Conservation (phyloP, 2,113 vertebrate species). For the Tinamus guttatus region DNA sequence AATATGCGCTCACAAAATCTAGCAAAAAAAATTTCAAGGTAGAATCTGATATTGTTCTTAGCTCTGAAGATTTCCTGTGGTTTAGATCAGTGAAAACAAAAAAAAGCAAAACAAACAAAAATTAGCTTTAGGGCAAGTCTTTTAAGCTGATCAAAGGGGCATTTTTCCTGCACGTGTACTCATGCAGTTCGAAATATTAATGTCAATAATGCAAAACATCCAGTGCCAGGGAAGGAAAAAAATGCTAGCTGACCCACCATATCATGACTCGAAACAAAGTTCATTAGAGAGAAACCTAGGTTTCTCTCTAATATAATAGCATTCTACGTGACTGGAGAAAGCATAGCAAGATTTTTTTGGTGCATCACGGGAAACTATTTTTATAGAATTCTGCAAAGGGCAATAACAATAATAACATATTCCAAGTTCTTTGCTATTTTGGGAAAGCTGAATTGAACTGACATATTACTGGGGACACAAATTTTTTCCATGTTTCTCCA, state of each 20-base stretch:
- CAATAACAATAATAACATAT: constrained; percentile 33
- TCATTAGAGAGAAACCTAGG: background rate
- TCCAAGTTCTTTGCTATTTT: constrained; percentile 21
- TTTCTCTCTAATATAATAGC: too few species aligned
- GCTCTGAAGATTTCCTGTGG: background rate
- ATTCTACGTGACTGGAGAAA: background rate
- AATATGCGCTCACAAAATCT: background rate
- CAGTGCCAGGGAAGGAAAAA: background rate
- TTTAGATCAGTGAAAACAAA: background rate
- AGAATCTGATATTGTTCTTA: background rate
- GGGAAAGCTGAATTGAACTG: constrained; percentile 26
- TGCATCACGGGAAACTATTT: constrained; percentile 18
- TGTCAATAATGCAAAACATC: background rate
- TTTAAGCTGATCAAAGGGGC: background rate
- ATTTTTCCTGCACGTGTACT: background rate
- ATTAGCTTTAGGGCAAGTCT: background rate
- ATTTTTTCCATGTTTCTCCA: constrained; percentile 29
- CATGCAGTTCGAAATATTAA: background rate
- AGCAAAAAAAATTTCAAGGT: background rate
- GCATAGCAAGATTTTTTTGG: background rate
- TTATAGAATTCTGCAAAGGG: constrained; percentile 17
- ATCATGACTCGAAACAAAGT: background rate
- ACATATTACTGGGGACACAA: background rate
- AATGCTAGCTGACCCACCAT: background rate
- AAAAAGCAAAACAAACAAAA: background rate